A percentile compares a stretch with the other conserved stretches of the same genome.
These are phyloP conservation scores for Danio kyathit DNA, from an alignment of 2,797 vertebrate genomes.

Conservation along the genomic window DNA sequence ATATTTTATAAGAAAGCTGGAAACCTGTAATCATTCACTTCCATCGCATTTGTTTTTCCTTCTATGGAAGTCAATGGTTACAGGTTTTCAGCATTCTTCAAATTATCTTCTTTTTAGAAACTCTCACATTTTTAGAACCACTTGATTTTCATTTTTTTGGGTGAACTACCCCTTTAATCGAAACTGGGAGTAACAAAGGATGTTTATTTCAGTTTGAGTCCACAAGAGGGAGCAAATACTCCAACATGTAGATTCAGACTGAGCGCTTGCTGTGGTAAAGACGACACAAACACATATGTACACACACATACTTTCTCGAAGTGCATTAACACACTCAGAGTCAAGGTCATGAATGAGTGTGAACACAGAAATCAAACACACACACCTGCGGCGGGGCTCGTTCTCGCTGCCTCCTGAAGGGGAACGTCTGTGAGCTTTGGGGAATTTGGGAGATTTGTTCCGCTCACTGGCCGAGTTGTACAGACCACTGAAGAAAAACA, in stretches of 20 bases:
- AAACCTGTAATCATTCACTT: no score
- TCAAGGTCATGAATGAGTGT: neutral
- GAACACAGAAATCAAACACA: neutral
- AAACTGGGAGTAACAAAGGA: neutral
- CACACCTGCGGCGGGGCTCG: conserved; percentile 82
- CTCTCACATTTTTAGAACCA: no score
- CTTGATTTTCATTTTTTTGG: no score
- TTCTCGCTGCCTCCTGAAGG: conserved; percentile 85
- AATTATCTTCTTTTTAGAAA: no score
- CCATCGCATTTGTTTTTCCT: no score
- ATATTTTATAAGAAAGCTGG: no score
- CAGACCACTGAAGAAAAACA: conserved; percentile 76
- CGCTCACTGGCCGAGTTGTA: conserved; percentile 84
- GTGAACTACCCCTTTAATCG: no score
- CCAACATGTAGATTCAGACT: neutral
- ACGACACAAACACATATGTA: no score
- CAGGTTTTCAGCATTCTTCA: no score
- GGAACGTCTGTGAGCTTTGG: conserved; percentile 77
- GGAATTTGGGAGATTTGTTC: conserved; percentile 88
- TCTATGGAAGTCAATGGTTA: no score
- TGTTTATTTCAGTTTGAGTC: conserved; percentile 6
- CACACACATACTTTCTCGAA: neutral
- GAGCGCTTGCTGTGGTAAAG: neutral
- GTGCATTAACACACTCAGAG: neutral
- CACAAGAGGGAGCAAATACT: conserved; percentile 55